These are phyloP conservation scores for Hassar affinis DNA, from an alignment of 2,113 vertebrate species.

Conservation along the genomic window DNA sequence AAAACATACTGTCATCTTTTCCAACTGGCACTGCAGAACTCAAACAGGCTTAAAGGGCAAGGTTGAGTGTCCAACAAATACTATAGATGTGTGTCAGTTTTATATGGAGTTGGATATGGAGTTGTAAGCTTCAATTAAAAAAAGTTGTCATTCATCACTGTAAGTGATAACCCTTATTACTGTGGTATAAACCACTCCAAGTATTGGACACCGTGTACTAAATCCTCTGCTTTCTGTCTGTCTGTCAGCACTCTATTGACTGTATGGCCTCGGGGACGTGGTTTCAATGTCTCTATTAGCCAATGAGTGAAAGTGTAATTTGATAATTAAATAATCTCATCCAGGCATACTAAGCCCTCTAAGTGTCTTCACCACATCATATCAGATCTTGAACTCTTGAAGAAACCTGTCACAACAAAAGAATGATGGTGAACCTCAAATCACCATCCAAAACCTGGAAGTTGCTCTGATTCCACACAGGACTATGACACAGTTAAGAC, in stretches of 20 bases:
- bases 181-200: not conserved
- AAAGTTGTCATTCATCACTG: not conserved
- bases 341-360: constrained; percentile 1
- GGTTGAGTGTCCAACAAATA: not conserved
- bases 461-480: not conserved
- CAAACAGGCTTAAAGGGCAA: not conserved
- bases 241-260: not conserved
- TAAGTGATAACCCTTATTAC: not conserved
- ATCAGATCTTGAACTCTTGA: not conserved
- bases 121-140: not conserved
- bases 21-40: not conserved
- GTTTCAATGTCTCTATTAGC: not conserved
- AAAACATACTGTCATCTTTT: not conserved
- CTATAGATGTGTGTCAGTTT: not conserved
- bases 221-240: not conserved
- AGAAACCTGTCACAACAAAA: not conserved
- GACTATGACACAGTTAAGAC: not conserved
- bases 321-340: constrained; percentile 1
- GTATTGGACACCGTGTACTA: not conserved
- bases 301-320: constrained; percentile 1
- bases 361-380: not conserved
- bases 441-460: not conserved
- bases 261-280: not conserved
- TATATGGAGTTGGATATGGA: not conserved
- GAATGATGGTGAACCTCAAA: constrained; percentile 2